These are phyloP conservation scores for Oscheius sp. DNA, from an alignment of 1,140 invertebrate genomes.

Conservation along the genomic window DNA sequence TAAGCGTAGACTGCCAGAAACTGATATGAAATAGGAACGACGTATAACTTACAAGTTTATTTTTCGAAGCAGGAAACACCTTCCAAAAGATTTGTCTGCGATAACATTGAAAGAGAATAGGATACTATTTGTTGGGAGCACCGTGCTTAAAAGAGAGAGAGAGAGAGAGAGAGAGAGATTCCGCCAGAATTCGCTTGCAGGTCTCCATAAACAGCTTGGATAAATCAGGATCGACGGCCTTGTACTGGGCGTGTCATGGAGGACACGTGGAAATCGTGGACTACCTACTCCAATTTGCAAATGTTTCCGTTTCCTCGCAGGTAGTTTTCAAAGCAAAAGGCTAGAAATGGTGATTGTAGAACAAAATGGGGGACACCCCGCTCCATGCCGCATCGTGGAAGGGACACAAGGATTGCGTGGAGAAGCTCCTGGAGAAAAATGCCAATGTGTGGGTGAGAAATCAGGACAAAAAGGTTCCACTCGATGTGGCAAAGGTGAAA, in stretches of 20 bases:
- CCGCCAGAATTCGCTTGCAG: conserved; percentile 57
- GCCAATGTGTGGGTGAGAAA: conserved; percentile 64
- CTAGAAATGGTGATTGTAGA: conserved; percentile 43
- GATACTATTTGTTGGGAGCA: too few relatives aligned
- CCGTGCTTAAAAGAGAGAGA: too few relatives aligned
- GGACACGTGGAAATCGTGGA: conserved; percentile 64
- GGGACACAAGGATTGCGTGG: conserved; percentile 66
- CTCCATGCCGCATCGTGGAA: conserved; percentile 66
- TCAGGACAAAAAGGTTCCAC: conserved; percentile 66
- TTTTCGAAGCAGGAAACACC: too few relatives aligned
- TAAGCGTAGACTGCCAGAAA: too few relatives aligned
- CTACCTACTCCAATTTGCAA: conserved; percentile 56
- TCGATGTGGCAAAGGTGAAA: conserved; percentile 65
- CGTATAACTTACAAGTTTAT: too few relatives aligned
- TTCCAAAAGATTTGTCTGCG: too few relatives aligned
- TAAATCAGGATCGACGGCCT: conserved; percentile 70
- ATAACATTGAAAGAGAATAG: too few relatives aligned
- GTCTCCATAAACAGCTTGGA: conserved; percentile 72
- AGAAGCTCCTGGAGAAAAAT: conserved; percentile 64
- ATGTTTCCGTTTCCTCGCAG: conserved; percentile 63
- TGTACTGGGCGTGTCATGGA: conserved; percentile 72
- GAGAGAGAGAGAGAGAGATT: too few relatives aligned
- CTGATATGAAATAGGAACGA: too few relatives aligned
- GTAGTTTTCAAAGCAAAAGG: conserved; percentile 43
- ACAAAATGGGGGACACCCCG: conserved; percentile 66